These are phyloP conservation scores for Xiphorhynchus elegans DNA, from an alignment of 2,113 vertebrate species.

Conservation along the genomic window DNA sequence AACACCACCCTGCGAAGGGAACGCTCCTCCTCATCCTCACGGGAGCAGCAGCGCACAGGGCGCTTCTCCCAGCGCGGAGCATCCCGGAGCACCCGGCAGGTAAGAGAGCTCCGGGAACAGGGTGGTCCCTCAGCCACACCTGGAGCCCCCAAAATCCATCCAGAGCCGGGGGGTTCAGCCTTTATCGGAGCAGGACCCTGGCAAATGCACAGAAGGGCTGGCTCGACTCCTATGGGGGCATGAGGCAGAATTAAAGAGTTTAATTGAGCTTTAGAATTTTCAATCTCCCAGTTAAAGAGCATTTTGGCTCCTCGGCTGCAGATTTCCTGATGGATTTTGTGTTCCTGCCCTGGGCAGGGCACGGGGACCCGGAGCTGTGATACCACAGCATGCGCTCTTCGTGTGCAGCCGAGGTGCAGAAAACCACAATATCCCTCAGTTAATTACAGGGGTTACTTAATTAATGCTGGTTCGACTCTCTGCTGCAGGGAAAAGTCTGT, in stretches of 20 bases:
- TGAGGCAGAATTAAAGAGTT: background rate
- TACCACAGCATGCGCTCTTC: fast-evolving
- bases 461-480: background rate
- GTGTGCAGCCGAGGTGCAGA: background rate
- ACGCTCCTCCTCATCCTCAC: background rate
- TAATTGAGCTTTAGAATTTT: background rate
- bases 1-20: background rate
- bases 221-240: background rate
- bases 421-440: background rate
- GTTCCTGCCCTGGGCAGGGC: background rate
- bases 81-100: background rate
- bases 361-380: background rate
- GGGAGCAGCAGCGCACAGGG: background rate
- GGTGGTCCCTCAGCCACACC: background rate
- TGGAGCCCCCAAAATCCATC: background rate
- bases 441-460: background rate
- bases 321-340: background rate
- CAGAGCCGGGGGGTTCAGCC: background rate
- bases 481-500: too few species aligned
- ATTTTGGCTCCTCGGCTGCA: background rate
- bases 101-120: background rate
- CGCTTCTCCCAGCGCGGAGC: background rate
- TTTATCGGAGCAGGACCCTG: background rate
- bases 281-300: background rate
- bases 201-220: background rate